Conservation (phyloP, 2,797 vertebrate species). For the Sphaeramia orbicularis region DNA sequence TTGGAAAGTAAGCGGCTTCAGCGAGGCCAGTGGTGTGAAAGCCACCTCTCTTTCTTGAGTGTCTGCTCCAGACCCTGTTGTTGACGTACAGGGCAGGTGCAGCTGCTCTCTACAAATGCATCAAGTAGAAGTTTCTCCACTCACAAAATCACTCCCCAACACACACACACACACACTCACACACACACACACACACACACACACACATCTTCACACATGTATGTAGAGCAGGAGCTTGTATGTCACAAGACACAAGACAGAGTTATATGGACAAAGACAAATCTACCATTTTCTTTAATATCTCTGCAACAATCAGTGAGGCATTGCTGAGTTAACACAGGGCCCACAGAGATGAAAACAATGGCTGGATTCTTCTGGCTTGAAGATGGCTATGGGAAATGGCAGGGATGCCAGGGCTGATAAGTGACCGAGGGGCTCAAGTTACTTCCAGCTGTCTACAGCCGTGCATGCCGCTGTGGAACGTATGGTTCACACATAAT, state of each 20-base stretch:
- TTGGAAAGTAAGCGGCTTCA: slow-evolving; percentile 75
- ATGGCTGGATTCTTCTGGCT: slow-evolving; percentile 84
- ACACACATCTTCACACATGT: slow-evolving; percentile 8
- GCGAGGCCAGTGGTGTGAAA: slow-evolving; percentile 75
- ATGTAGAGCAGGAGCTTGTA: slow-evolving; percentile 44
- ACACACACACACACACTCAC: slow-evolving; percentile 13
- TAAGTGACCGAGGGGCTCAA: slow-evolving; percentile 83
- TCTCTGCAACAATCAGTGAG: slow-evolving; percentile 82
- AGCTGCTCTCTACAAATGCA: slow-evolving; percentile 64
- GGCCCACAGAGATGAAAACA: slow-evolving; percentile 83
- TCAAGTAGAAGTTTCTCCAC: slow-evolving; percentile 43
- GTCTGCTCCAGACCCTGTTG: slow-evolving; percentile 72
- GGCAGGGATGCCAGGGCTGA: slow-evolving; percentile 83
- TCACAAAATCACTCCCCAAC: slow-evolving; percentile 35
- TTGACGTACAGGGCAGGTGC: slow-evolving; percentile 85
- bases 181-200: slow-evolving; percentile 8
- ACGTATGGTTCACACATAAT: slow-evolving; percentile 82
- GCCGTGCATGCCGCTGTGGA: slow-evolving; percentile 77
- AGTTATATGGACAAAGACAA: slow-evolving; percentile 78
- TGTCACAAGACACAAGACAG: slow-evolving; percentile 75
- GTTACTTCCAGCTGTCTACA: slow-evolving; percentile 88
- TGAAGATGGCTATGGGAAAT: slow-evolving; percentile 86
- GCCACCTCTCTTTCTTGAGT: slow-evolving; percentile 79
- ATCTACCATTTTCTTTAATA: slow-evolving; percentile 85
- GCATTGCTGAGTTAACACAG: slow-evolving; percentile 84